phyloP scores from a whole-genome alignment of 1,140 invertebrate genomes.

The Coelopa frigida region DNA sequence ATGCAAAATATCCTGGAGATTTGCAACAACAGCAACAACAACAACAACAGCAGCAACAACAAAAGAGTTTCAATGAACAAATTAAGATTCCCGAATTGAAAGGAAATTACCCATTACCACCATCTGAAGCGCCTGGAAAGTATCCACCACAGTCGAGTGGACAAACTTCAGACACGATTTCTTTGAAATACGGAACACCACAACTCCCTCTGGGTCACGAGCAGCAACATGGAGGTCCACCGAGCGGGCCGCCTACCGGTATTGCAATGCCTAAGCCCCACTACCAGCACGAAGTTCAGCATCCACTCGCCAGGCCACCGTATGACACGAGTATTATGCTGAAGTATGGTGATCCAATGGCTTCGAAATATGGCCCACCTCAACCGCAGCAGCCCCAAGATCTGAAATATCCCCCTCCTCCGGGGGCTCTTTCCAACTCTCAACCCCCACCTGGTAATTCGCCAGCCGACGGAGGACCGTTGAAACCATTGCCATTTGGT shows the following conservation, averaged over 20 bases:
- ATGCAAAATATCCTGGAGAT: slow-evolving; percentile 34
- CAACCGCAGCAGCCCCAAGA: slow-evolving; percentile 35
- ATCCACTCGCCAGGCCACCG: slow-evolving; percentile 30
- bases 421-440: slow-evolving; percentile 18
- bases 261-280: slow-evolving; percentile 42
- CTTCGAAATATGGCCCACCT: slow-evolving; percentile 31
- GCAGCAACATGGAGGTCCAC: slow-evolving; percentile 24
- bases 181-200: slow-evolving; percentile 9
- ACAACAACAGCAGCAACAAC: slow-evolving; percentile 16
- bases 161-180: background rate
- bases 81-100: slow-evolving; percentile 40
- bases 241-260: slow-evolving; percentile 31
- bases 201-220: too few relatives aligned
- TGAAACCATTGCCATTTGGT: slow-evolving; percentile 25
- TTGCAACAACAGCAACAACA: slow-evolving; percentile 20
- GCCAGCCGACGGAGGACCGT: slow-evolving; percentile 16
- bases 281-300: slow-evolving; percentile 40
- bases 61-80: slow-evolving; percentile 23
- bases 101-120: slow-evolving; percentile 24
- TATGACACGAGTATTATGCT: slow-evolving; percentile 40
- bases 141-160: slow-evolving; percentile 3
- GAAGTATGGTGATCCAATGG: slow-evolving; percentile 42
- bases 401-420: slow-evolving; percentile 40
- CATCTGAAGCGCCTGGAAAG: slow-evolving; percentile 1
- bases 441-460: slow-evolving; percentile 1